Evolutionary conservation across 2,113 vertebrate genomes (phyloP).

Genomic region (Motacilla tschutschensis): DNA sequence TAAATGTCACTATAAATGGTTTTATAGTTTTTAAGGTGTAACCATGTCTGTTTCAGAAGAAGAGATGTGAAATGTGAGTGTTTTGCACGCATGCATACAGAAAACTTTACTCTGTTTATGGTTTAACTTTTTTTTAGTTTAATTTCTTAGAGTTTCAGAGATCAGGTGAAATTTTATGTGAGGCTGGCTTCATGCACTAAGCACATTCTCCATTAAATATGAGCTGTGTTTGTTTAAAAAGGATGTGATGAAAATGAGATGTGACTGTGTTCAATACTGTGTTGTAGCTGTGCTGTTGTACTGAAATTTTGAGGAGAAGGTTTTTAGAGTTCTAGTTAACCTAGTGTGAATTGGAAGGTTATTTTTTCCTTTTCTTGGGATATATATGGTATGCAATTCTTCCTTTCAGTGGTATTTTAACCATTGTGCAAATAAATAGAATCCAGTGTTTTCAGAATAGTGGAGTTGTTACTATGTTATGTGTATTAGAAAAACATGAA

Average conservation of each 20-base stretch:
- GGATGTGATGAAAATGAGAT: conserved; percentile 30
- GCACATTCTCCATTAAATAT: conserved; percentile 2
- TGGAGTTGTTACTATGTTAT: not conserved
- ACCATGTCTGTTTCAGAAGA: not conserved
- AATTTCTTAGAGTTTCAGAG: not conserved
- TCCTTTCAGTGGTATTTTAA: not conserved
- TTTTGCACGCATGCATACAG: not conserved
- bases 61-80: not conserved
- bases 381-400: not conserved
- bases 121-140: not conserved
- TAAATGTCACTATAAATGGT: not conserved
- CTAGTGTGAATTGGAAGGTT: not conserved
- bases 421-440: not conserved
- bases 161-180: not conserved
- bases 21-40: not conserved
- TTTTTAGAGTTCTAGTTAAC: not conserved
- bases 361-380: not conserved
- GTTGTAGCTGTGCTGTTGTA: conserved; percentile 9
- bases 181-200: not conserved
- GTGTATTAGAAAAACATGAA: not conserved
- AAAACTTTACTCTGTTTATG: not conserved
- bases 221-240: conserved; percentile 60
- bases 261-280: conserved; percentile 25
- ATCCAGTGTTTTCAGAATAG: not conserved
- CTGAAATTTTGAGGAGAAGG: not conserved